Evolutionary conservation across 2,113 vertebrate species (phyloP).

Genomic region (Sciurus niger): DNA sequence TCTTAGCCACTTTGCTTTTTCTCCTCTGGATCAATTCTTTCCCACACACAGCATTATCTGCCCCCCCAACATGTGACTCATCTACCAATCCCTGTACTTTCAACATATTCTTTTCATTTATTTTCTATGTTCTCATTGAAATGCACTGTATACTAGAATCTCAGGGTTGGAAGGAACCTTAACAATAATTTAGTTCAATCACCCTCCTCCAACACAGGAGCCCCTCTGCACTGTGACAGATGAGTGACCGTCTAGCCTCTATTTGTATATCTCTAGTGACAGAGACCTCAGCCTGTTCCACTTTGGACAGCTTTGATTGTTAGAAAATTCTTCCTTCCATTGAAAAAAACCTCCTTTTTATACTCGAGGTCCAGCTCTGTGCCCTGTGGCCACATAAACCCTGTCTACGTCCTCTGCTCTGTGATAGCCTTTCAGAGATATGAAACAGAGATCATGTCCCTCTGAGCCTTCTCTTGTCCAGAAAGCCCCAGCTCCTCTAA

Average conservation of each 20-base stretch:
- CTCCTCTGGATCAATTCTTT: slow-evolving; percentile 63
- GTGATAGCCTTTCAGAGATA: slow-evolving; percentile 52
- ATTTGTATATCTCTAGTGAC: slow-evolving; percentile 41
- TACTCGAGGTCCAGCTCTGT: slow-evolving; percentile 23
- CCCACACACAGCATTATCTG: slow-evolving; percentile 1
- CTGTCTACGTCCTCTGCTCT: not conserved
- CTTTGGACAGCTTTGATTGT: slow-evolving; percentile 14
- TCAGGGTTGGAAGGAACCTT: slow-evolving; percentile 45
- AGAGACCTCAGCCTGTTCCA: slow-evolving; percentile 45
- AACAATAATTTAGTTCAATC: slow-evolving; percentile 44
- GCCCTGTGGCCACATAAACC: not conserved
- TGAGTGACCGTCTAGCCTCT: not conserved
- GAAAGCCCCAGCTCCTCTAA: slow-evolving; percentile 21
- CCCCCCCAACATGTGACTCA: slow-evolving; percentile 64
- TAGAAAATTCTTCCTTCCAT: slow-evolving; percentile 48
- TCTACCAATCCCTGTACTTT: slow-evolving; percentile 28
- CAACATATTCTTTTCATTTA: slow-evolving; percentile 17
- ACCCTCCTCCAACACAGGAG: not conserved
- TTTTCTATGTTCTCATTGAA: slow-evolving; percentile 52
- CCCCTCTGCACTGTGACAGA: not conserved
- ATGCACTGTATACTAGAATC: slow-evolving; percentile 28
- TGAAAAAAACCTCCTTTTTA: slow-evolving; percentile 47
- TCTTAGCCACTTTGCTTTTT: slow-evolving; percentile 53
- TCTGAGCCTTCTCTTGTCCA: slow-evolving; percentile 18
- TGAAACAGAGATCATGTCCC: not conserved